Evolutionary conservation across 2,888 invertebrate genomes (phyloP), one percentile per base, ranked within the genome.

Genomic region (Brassicogethes aeneus): DNA sequence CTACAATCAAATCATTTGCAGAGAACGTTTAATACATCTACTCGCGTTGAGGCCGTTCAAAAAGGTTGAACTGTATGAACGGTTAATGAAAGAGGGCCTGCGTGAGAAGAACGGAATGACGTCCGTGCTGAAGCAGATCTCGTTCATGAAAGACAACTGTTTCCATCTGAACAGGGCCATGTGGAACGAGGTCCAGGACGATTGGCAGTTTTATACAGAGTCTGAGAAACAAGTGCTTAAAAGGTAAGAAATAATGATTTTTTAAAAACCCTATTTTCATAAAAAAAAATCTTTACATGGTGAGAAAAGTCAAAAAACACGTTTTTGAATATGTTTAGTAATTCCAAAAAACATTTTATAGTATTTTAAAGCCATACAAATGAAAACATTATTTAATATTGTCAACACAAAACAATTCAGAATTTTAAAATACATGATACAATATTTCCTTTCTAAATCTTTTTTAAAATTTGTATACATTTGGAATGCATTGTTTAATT

Each of bases 161-260:
- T 94, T 86, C 73, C 83, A 87, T 62, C 76, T 95, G 66, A 82
- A 84, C 58, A 83, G 87, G 61, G 82, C 85, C 62, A 76, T 87
- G 60, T 95, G 92, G 90, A 88, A 86, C 65, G 94, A 95, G 65
- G 90, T 93, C 51, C 85, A 89, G 57, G 88, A 88, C 62, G 87
- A 89, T 64, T 95, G 95, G 94, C 89, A 90, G 46, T 93, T 86
- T 73, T 95, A 92, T 65, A 79, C 85, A 14, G 92, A 93, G 57
- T 85, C 88, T 62, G 94, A 95, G 66, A 79, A 80, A 67, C 83
- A 87, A 63, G 79, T 85, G 69, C 76, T 94, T 62, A 92, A 90
- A 75, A 81, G 87, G 85, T 85, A 60, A 17, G 39, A 40, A 3
- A 5, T 5, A 23, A 23, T 7, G n/a, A n/a, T n/a, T 15, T 36